phyloP scores from a whole-genome alignment of 2,113 vertebrate species.

The Catharus bicknelli region DNA sequence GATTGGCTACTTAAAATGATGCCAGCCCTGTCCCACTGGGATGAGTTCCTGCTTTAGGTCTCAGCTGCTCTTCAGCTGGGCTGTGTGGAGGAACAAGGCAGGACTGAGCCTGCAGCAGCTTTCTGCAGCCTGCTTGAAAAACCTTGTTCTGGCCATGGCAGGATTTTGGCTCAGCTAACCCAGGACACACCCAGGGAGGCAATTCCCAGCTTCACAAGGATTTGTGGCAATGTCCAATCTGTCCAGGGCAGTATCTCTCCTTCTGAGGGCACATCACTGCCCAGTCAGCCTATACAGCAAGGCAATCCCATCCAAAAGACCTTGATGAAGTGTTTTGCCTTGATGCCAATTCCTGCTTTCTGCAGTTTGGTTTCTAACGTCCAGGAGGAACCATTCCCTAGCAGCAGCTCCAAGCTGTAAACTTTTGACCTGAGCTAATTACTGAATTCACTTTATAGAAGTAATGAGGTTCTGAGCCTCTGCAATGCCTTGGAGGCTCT shows the following conservation, averaged over 20 bases:
- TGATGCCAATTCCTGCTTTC: not conserved
- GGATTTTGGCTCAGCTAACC: not conserved
- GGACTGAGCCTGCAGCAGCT: not conserved
- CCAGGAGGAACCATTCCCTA: conserved; percentile 23
- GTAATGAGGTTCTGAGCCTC: conserved; percentile 62
- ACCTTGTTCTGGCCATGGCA: not conserved
- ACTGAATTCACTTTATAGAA: conserved; percentile 58
- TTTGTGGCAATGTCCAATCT: not conserved
- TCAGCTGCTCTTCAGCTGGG: not conserved
- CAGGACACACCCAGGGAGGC: not conserved
- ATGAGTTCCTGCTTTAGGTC: not conserved
- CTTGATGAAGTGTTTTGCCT: not conserved
- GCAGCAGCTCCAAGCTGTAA: conserved; percentile 36
- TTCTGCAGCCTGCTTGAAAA: not conserved
- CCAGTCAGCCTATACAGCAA: not conserved
- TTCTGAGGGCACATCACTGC: not conserved
- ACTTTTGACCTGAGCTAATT: conserved; percentile 73
- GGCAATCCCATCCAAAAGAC: not conserved
- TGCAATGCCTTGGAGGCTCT: conserved; percentile 64
- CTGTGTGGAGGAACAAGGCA: not conserved
- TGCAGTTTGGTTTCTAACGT: not conserved
- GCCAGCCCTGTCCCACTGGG: not conserved
- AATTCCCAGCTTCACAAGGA: not conserved
- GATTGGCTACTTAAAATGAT: not conserved
- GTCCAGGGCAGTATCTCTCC: not conserved